Percentiles rank a stretch among this genome's conserved stretches.
Evolutionary conservation across 2,888 invertebrate genomes (phyloP).

Genomic region (Trichogramma evanescens): DNA sequence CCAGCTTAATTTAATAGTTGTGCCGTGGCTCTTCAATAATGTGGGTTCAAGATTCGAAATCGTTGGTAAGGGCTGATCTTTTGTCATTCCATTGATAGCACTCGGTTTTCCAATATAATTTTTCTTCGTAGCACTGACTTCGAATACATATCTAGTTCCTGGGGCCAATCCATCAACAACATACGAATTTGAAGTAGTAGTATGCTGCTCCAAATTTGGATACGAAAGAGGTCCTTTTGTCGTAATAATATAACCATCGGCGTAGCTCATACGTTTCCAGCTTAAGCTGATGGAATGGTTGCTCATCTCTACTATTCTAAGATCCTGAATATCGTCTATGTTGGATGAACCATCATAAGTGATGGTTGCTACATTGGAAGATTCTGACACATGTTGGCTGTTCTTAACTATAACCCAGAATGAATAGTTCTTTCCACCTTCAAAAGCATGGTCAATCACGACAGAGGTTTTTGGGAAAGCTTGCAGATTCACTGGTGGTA

Average conservation of each 20-base stretch:
- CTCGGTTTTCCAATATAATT: conserved; percentile 53
- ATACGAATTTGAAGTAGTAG: conserved; percentile 45
- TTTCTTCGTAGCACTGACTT: conserved; percentile 58
- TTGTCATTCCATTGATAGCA: conserved; percentile 48
- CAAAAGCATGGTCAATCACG: conserved; percentile 53
- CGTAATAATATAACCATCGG: conserved; percentile 56
- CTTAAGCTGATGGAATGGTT: conserved; percentile 52
- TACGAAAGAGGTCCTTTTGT: conserved; percentile 52
- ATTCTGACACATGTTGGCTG: conserved; percentile 54
- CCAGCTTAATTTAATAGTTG: conserved; percentile 63
- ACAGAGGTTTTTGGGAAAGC: conserved; percentile 47
- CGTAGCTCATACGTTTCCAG: conserved; percentile 57
- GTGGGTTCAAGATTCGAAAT: conserved; percentile 50
- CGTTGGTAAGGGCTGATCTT: conserved; percentile 51
- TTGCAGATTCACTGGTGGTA: conserved; percentile 49
- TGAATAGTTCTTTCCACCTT: conserved; percentile 57
- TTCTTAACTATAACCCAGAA: conserved; percentile 72
- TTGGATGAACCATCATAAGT: conserved; percentile 61
- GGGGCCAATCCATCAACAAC: conserved; percentile 45
- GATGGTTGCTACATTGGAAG: conserved; percentile 55
- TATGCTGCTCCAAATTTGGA: conserved; percentile 50
- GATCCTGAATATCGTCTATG: conserved; percentile 56
- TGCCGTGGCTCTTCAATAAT: conserved; percentile 53
- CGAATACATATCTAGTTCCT: conserved; percentile 53
- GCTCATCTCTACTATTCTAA: conserved; percentile 50